Evolutionary conservation across 1,140 invertebrate species (phyloP), one percentile per base, ranked within the genome.

Genomic region (Meloidogyne floridensis): DNA sequence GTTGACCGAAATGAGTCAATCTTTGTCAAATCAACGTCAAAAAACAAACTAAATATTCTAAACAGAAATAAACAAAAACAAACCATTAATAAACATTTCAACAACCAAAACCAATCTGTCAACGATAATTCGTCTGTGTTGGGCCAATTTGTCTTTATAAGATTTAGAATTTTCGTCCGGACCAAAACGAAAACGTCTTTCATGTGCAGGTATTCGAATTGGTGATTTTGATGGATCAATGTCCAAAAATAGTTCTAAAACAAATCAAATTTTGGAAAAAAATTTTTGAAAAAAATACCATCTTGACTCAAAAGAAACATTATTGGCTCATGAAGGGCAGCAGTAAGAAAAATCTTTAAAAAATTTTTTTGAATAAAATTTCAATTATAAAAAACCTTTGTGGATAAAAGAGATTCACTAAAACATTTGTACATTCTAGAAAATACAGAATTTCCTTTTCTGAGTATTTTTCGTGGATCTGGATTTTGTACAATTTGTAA

Each of bases 281-380:
- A 32, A 78, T 15, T n/a, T 9, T 13, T n/a, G 3, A 1, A 20
- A 10, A 5, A 32, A 32, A 32, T 32, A 79, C 77, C 77, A 89
- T 96, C 95, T 86, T 96, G 95, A 91, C 95, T 95, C 3, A 98
- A 91, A n/a, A 98, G 92, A 72, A 94, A 93, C 93, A 97, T 94
- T 69, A 98, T 94, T 1, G 97, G 95, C 15, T 93, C 93, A 89
- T 96, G 94, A 4, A 99, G 92, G 3, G 96, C 94, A 18, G 95
- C 94, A 0, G 95, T 95, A 3, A 98, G 92, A 91, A 98, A 98
- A 72, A 97, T 93, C 88, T 87, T 77, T 6, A 79, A 81, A 77
- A 69, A 80, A 59, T 81, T 9, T 82, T 56, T 32, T 32, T 32
- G 0, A 43, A 18, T 51, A 53, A 53, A 81, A 43, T 51, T 32